Conservation (phyloP, 1,140 invertebrate species). For the Anagrus nilaparvatae region DNA sequence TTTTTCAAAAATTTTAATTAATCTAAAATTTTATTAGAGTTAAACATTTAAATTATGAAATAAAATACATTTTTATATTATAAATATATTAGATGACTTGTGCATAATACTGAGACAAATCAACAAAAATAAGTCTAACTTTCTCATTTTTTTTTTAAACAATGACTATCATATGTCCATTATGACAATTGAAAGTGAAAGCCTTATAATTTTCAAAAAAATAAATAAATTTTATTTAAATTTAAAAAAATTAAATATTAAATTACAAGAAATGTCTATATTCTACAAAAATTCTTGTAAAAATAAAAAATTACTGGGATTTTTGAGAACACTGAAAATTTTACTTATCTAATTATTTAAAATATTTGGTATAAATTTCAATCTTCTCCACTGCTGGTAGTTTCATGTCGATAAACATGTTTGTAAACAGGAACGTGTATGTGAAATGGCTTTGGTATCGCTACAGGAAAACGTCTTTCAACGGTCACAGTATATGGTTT, state of each 20-base stretch:
- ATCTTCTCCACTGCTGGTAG: conserved; percentile 29
- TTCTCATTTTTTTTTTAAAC: no score
- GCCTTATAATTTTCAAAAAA: no score
- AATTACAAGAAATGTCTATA: conserved; percentile 9
- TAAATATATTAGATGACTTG: no score
- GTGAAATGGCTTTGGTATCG: conserved; percentile 65
- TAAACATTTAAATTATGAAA: no score
- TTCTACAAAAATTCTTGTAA: background rate
- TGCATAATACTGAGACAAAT: no score
- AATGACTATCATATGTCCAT: no score
- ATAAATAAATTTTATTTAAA: conserved; percentile 2
- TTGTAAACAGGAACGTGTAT: conserved; percentile 73
- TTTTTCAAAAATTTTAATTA: no score
- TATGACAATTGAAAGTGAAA: no score
- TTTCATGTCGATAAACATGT: conserved; percentile 67
- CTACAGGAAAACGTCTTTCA: conserved; percentile 65
- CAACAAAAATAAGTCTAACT: no score
- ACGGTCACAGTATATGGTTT: conserved; percentile 68
- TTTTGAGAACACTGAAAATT: conserved; percentile 10
- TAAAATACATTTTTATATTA: no score
- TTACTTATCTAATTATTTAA: background rate
- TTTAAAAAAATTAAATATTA: conserved; percentile 1
- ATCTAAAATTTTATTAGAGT: no score
- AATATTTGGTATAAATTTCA: conserved; percentile 28
- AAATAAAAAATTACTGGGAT: background rate